Evolutionary conservation across 2,888 invertebrate species (phyloP).

Genomic region (Anagyrus pseudococci): DNA sequence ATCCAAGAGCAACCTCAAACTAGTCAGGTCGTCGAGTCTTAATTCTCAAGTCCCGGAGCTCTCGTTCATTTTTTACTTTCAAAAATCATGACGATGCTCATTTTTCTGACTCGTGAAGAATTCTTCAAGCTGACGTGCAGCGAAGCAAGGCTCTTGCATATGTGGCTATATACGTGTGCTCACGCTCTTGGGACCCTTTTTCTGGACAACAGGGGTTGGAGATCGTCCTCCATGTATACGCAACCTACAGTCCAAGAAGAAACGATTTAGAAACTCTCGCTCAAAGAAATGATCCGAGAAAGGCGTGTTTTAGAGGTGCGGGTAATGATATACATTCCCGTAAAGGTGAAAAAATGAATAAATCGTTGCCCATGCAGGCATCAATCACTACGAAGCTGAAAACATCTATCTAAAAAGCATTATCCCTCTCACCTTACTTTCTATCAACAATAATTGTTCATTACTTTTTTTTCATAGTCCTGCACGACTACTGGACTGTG

Average conservation of each 20-base stretch:
- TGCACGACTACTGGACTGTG: too few species aligned
- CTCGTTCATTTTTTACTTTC: slow-evolving; percentile 60
- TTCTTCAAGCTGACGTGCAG: slow-evolving; percentile 53
- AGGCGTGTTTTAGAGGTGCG: neutral
- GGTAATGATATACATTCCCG: slow-evolving; percentile 25
- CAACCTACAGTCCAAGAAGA: too few species aligned
- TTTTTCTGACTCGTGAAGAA: slow-evolving; percentile 62
- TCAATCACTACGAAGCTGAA: slow-evolving; percentile 22
- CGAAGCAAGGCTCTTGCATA: slow-evolving; percentile 6
- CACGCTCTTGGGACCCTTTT: slow-evolving; percentile 18
- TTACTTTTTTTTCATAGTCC: slow-evolving; percentile 24
- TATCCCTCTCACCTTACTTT: slow-evolving; percentile 16
- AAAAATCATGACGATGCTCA: slow-evolving; percentile 63
- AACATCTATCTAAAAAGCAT: slow-evolving; percentile 20
- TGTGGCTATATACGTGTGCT: neutral
- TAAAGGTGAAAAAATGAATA: slow-evolving; percentile 19
- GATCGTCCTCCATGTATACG: too few species aligned
- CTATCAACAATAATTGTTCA: slow-evolving; percentile 35
- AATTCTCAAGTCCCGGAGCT: slow-evolving; percentile 34
- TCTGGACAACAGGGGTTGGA: slow-evolving; percentile 39
- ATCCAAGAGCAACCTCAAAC: neutral
- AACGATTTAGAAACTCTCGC: too few species aligned
- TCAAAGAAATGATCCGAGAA: neutral
- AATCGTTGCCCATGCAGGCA: slow-evolving; percentile 3
- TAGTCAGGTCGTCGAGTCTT: neutral